Conservation (phyloP, 2,113 vertebrate genomes). For the Ibidorhyncha struthersii region DNA sequence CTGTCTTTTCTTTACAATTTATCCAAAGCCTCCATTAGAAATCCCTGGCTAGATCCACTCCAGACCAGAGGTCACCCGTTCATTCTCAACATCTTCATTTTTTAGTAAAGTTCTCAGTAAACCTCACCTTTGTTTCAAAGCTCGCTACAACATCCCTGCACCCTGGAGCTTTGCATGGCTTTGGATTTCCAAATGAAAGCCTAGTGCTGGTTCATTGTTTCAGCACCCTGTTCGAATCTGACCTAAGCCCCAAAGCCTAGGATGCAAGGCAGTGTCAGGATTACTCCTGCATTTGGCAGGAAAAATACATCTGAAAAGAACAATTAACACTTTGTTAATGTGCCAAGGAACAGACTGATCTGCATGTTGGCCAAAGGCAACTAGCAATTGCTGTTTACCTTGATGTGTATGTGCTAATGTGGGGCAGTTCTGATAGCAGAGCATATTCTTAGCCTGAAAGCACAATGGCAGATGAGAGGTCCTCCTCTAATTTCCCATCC, state of each 20-base stretch:
- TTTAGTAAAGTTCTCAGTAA: not conserved
- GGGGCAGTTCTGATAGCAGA: not conserved
- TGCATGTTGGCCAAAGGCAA: conserved; percentile 50
- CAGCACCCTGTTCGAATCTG: not conserved
- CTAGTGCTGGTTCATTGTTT: not conserved
- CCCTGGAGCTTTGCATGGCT: not conserved
- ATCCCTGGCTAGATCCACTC: not conserved
- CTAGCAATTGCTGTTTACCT: conserved; percentile 26
- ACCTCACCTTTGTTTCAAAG: not conserved
- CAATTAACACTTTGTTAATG: conserved; percentile 71
- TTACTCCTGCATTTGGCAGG: conserved; percentile 67
- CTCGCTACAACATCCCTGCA: not conserved
- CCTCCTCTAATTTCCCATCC: not conserved
- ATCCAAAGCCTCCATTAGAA: not conserved
- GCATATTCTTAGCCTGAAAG: not conserved
- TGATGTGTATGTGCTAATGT: not conserved
- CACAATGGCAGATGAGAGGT: not conserved
- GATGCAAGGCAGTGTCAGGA: conserved; percentile 62
- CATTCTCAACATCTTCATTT: not conserved
- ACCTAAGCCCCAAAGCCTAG: conserved; percentile 61
- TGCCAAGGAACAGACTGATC: conserved; percentile 52
- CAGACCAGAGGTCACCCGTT: not conserved
- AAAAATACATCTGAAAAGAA: conserved; percentile 60
- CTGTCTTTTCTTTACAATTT: not conserved
- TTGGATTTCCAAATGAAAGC: conserved; percentile 33